Percentiles rank a stretch among this genome's conserved stretches.
phyloP scores from a whole-genome alignment of 2,797 vertebrate genomes.

The Onychomys torridus region DNA sequence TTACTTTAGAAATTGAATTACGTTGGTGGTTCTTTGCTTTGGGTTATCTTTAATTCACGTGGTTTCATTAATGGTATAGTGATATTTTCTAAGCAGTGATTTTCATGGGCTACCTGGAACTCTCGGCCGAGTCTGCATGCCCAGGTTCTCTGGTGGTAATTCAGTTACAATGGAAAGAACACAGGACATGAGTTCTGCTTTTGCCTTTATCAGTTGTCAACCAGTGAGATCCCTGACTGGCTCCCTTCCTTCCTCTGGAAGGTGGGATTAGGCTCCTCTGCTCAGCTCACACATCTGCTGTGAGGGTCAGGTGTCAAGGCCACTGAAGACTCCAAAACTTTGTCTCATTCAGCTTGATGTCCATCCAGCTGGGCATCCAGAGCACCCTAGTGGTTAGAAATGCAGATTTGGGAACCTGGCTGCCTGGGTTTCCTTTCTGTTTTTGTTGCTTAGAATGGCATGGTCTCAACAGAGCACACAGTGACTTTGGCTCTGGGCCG shows the following conservation, averaged over 20 bases:
- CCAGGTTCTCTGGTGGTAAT: not conserved
- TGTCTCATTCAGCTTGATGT: not conserved
- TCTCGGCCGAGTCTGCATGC: not conserved
- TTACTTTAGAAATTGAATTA: not conserved
- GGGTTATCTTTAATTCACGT: conserved; percentile 24
- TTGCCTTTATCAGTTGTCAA: not conserved
- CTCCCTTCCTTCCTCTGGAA: not conserved
- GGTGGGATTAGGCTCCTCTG: not conserved
- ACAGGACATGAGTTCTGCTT: not conserved
- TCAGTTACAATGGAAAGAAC: conserved; percentile 50
- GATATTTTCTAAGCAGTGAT: not conserved
- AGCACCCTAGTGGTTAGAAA: rapidly evolving
- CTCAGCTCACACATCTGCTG: not conserved
- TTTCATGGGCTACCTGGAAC: not conserved
- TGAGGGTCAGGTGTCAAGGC: not conserved
- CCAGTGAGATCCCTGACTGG: not conserved
- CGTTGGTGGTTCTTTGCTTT: not conserved
- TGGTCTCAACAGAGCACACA: not conserved
- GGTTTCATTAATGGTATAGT: not conserved
- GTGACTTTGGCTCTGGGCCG: not conserved
- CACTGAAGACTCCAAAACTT: not conserved
- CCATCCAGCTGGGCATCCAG: no score
- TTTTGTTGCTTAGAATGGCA: not conserved
- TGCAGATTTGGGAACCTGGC: rapidly evolving
- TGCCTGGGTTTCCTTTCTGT: not conserved